Evolutionary conservation across 2,888 invertebrate genomes (phyloP).

Genomic region (Nebria salina): DNA sequence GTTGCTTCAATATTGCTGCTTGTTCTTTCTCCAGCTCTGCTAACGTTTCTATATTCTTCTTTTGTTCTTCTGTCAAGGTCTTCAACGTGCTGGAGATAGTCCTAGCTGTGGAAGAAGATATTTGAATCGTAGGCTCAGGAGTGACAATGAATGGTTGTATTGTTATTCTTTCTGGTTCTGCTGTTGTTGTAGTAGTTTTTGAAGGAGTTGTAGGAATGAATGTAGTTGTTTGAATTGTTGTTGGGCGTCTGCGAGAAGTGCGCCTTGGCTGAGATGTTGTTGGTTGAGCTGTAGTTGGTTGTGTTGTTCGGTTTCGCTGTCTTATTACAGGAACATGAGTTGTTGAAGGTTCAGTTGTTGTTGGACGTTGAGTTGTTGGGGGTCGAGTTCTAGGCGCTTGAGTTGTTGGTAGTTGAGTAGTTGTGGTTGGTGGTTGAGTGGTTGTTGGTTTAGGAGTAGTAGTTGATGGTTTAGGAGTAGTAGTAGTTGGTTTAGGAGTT

Average conservation of each 20-base stretch:
- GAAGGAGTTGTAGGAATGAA: slow-evolving; percentile 46
- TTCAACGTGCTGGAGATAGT: slow-evolving; percentile 41
- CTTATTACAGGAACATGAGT: slow-evolving; percentile 52
- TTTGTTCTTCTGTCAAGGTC: slow-evolving; percentile 58
- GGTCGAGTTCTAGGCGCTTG: slow-evolving; percentile 40
- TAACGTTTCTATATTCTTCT: slow-evolving; percentile 58
- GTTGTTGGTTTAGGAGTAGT: slow-evolving; percentile 52
- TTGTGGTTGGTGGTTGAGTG: slow-evolving; percentile 50
- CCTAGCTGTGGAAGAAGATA: slow-evolving; percentile 35
- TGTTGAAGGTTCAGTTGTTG: slow-evolving; percentile 61
- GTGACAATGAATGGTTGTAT: slow-evolving; percentile 33
- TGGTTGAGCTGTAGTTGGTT: slow-evolving; percentile 51
- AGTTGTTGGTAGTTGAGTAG: slow-evolving; percentile 55
- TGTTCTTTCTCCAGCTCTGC: slow-evolving; percentile 60
- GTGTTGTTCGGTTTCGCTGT: slow-evolving; percentile 46
- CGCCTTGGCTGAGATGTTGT: slow-evolving; percentile 54
- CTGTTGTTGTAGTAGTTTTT: slow-evolving; percentile 39
- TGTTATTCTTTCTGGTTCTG: slow-evolving; percentile 53
- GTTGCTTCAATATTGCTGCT: slow-evolving; percentile 58
- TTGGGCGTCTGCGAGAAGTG: slow-evolving; percentile 18
- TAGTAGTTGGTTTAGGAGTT: slow-evolving; percentile 56
- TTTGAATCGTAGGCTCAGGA: slow-evolving; percentile 28
- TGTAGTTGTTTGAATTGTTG: slow-evolving; percentile 46
- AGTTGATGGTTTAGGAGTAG: slow-evolving; percentile 50
- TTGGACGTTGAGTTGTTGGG: slow-evolving; percentile 24